Evolutionary conservation across 1,140 invertebrate species (phyloP).

Genomic region (Calycopis cecrops): DNA sequence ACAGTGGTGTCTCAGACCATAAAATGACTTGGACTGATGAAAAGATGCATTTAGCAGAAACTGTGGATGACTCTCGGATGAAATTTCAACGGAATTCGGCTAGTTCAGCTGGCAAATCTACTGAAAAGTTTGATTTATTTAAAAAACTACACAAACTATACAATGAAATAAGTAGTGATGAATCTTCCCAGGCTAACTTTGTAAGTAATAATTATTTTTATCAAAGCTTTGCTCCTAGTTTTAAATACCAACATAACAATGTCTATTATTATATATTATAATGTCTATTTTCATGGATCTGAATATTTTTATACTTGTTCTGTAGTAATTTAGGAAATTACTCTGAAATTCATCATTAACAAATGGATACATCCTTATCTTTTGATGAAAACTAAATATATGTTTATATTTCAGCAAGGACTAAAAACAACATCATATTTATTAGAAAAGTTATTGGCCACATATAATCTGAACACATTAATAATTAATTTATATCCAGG

Average conservation of each 20-base stretch:
- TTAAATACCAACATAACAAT: too few relatives aligned
- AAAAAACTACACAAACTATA: slow-evolving; percentile 77
- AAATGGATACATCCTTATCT: too few relatives aligned
- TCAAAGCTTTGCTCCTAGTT: not conserved
- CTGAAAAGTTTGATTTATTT: slow-evolving; percentile 76
- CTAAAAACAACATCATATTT: slow-evolving; percentile 86
- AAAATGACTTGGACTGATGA: slow-evolving; percentile 73
- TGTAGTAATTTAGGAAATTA: not conserved
- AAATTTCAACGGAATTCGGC: slow-evolving; percentile 65
- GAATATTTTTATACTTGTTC: too few relatives aligned
- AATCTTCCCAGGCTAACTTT: slow-evolving; percentile 65
- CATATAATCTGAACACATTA: slow-evolving; percentile 90
- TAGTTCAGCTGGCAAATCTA: slow-evolving; percentile 51
- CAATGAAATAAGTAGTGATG: slow-evolving; percentile 69
- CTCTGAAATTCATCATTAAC: too few relatives aligned
- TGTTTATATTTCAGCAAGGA: slow-evolving; percentile 73
- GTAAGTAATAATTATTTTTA: slow-evolving; percentile 45
- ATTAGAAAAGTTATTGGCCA: slow-evolving; percentile 88
- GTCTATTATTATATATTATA: too few relatives aligned
- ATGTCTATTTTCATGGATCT: too few relatives aligned
- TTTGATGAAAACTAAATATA: not conserved
- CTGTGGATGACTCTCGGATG: slow-evolving; percentile 65
- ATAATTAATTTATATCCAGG: slow-evolving; percentile 93
- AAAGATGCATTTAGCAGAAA: slow-evolving; percentile 66
- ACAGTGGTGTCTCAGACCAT: slow-evolving; percentile 66